Conservation (phyloP, 1,140 invertebrate genomes). For the Cataglyphis hispanica region DNA sequence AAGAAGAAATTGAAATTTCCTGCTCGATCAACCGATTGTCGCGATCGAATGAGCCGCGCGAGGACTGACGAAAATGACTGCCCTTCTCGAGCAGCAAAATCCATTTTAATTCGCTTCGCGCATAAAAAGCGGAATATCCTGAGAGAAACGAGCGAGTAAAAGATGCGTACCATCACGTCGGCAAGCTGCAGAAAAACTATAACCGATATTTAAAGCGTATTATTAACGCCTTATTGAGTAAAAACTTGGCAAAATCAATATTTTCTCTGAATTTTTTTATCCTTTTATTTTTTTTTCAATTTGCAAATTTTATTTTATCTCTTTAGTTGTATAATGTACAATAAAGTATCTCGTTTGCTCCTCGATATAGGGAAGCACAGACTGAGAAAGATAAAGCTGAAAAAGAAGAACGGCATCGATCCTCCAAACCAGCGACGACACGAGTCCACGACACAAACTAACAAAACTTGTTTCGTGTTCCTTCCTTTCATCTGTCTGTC, state of each 20-base stretch:
- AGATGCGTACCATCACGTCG: background rate
- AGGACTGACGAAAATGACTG: constrained; percentile 60
- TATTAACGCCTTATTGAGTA: constrained; percentile 33
- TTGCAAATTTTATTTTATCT: background rate
- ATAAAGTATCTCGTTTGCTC: background rate
- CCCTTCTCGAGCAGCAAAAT: constrained; percentile 18
- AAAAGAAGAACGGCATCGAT: constrained; percentile 32
- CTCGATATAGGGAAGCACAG: background rate
- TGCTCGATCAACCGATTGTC: constrained; percentile 64
- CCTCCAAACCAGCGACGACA: constrained; percentile 31
- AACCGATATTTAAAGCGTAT: constrained; percentile 14
- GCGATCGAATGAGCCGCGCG: constrained; percentile 55
- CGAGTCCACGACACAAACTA: constrained; percentile 4
- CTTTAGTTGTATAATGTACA: background rate
- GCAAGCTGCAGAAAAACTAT: background rate
- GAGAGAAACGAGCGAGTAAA: background rate
- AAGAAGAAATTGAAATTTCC: constrained; percentile 63
- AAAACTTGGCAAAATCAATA: background rate
- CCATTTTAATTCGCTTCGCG: constrained; percentile 23
- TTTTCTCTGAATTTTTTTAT: background rate
- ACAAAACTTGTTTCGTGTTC: constrained; percentile 56
- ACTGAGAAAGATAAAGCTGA: background rate
- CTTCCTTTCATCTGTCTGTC: background rate
- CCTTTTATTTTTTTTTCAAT: background rate
- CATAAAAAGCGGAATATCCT: constrained; percentile 23